phyloP scores from a whole-genome alignment of 1,140 invertebrate species.

The Steinernema feltiae region DNA sequence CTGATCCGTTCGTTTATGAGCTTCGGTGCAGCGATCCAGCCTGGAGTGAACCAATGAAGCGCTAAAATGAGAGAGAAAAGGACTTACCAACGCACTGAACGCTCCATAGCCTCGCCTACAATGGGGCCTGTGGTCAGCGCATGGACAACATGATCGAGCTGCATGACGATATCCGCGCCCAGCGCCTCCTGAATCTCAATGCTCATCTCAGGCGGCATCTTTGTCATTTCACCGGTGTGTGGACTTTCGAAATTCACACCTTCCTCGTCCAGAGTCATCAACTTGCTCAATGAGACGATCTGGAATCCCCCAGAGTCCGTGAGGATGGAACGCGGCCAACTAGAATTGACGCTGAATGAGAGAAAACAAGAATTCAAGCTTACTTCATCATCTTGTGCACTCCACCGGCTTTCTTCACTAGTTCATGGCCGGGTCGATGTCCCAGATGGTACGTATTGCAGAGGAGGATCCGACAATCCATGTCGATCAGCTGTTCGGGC shows the following conservation, averaged over 20 bases:
- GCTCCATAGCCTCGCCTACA: slow-evolving; percentile 83
- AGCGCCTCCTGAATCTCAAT: slow-evolving; percentile 90
- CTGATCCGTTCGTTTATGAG: slow-evolving; percentile 76
- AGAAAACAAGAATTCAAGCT: neutral
- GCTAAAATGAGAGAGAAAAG: neutral
- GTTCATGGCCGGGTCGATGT: slow-evolving; percentile 77
- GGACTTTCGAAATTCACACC: slow-evolving; percentile 89
- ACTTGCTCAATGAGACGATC: slow-evolving; percentile 90
- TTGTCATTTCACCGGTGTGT: slow-evolving; percentile 69
- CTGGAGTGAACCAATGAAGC: slow-evolving; percentile 64
- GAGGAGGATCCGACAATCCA: slow-evolving; percentile 85
- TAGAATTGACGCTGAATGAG: neutral
- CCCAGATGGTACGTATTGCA: slow-evolving; percentile 96
- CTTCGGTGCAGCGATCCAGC: slow-evolving; percentile 83
- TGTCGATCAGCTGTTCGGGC: slow-evolving; percentile 79
- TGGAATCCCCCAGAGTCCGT: slow-evolving; percentile 65
- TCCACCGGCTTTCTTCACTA: slow-evolving; percentile 78
- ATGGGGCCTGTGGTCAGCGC: slow-evolving; percentile 72
- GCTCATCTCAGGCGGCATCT: slow-evolving; percentile 90
- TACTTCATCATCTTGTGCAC: slow-evolving; percentile 90
- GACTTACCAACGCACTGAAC: slow-evolving; percentile 60
- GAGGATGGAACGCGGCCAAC: slow-evolving; percentile 78
- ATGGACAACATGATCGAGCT: slow-evolving; percentile 93
- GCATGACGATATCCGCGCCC: slow-evolving; percentile 98
- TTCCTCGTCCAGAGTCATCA: slow-evolving; percentile 89